Evolutionary conservation across 2,888 invertebrate genomes (phyloP), one percentile per base, ranked within the genome.

Genomic region (Steinernema scapterisci): DNA sequence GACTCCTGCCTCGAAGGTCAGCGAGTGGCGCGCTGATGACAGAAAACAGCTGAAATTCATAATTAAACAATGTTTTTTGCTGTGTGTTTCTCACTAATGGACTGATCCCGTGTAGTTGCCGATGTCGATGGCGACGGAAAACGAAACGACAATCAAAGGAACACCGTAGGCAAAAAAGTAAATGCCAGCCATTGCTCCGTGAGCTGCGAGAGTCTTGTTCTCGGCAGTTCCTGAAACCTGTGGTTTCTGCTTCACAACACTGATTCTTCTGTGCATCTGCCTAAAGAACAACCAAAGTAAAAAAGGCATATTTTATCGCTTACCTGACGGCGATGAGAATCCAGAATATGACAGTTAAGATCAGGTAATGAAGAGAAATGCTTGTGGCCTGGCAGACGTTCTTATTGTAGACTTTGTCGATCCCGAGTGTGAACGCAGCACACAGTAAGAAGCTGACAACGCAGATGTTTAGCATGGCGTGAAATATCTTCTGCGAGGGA

Each of bases 111-210:
- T 38, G 31, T 63, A 63, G 27, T 25, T 25, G 11, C 25, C 31
- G 1, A 27, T 27, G 38, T 31, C 25, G 31, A 63, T 25, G 63
- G 63, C 63, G 7, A 63, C 63, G 11, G 63, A 27, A 38, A 63
- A 63, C 5, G 63, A 63, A 16, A 63, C 63, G 2, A 63, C 31
- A n/a, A 63, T 63, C 16, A 63, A 27, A 1, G 63, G 63, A n/a
- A 63, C 63, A 5, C 63, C 63, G n/a, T 63, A 63, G n/a, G 63
- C 63, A 16, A 63, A 63, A 31, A 63, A 63, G 31, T 63, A 63
- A 19, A 63, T 9, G 1, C 63, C 63, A 1, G 63, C 63, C 16
- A 63, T 1, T 1, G 31, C 63, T 7, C 31, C 63, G 31, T 63
- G 63, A 3, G 31, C 16, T 7, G 63, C 48, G 48, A 48, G 16